phyloP scores from a whole-genome alignment of 2,888 invertebrate genomes.

The Hyalella azteca region DNA sequence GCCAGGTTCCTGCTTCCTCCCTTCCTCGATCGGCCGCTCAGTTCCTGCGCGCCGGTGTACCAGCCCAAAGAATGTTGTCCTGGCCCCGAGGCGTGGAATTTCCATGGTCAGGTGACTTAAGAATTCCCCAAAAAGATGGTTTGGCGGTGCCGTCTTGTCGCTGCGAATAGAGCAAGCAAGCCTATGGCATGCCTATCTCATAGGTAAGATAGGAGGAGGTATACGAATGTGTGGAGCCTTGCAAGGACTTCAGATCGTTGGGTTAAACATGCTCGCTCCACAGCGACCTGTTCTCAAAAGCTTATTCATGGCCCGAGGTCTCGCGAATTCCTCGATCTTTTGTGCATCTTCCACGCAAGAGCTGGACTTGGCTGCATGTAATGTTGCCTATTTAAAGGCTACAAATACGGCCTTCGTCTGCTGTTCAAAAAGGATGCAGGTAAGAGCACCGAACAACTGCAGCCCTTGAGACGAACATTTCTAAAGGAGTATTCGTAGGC shows the following conservation, averaged over 20 bases:
- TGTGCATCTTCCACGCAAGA: background rate
- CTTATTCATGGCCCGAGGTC: constrained; percentile 7
- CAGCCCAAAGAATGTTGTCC: constrained; percentile 22
- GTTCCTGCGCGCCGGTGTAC: constrained; percentile 8
- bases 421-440: background rate
- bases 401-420: background rate
- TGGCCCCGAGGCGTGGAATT: constrained; percentile 11
- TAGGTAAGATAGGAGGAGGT: no score
- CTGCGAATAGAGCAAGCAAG: constrained; percentile 23
- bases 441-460: no score
- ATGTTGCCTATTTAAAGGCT: background rate
- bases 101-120: constrained; percentile 33
- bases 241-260: constrained; percentile 10
- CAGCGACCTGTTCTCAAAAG: constrained; percentile 15
- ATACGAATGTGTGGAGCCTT: background rate
- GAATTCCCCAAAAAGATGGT: constrained; percentile 27
- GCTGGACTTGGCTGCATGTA: background rate
- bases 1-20: constrained; percentile 1
- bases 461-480: no score
- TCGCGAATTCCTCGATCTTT: background rate
- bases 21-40: background rate
- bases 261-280: background rate
- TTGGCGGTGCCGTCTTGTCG: constrained; percentile 28
- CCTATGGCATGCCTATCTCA: constrained; percentile 20
- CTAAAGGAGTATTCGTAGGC: no score